Percentiles rank a stretch among this genome's conserved stretches.
Evolutionary conservation across 2,888 invertebrate species (phyloP).

Genomic region (Eilema sororculum): DNA sequence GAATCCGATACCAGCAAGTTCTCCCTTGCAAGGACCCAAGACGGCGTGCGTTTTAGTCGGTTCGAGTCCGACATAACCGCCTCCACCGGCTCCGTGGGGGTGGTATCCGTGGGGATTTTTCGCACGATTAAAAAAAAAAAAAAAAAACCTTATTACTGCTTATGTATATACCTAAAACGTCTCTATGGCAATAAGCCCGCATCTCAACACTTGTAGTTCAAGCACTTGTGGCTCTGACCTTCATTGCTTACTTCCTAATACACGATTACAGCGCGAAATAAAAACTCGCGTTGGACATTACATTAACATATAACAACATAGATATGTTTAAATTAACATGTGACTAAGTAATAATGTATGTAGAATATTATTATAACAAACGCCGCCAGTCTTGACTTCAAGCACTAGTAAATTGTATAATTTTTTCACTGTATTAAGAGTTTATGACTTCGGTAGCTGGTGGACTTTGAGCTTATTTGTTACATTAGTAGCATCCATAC

Average conservation of each 20-base stretch:
- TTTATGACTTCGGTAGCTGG: background rate
- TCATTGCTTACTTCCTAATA: conserved; percentile 28
- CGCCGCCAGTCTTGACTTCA: background rate
- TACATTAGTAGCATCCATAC: too few relatives aligned
- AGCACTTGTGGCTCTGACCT: conserved; percentile 25
- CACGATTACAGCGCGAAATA: conserved; percentile 6
- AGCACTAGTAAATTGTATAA: background rate
- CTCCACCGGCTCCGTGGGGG: too few relatives aligned
- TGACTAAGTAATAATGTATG: background rate
- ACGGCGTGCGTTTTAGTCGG: too few relatives aligned
- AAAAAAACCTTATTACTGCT: background rate
- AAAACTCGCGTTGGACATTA: background rate
- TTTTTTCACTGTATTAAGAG: background rate
- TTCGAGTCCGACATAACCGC: too few relatives aligned
- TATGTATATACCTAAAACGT: conserved; percentile 9
- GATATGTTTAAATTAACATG: background rate
- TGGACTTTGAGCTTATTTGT: too few relatives aligned
- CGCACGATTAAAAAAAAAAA: too few relatives aligned
- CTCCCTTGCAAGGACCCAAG: too few relatives aligned
- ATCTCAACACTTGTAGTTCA: conserved; percentile 12
- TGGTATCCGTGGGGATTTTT: too few relatives aligned
- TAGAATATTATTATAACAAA: conserved; percentile 1
- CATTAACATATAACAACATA: conserved; percentile 5
- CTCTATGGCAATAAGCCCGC: conserved; percentile 23
- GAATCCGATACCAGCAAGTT: too few relatives aligned